Evolutionary conservation across 2,113 vertebrate species (phyloP).

Genomic region (Microcebus murinus): DNA sequence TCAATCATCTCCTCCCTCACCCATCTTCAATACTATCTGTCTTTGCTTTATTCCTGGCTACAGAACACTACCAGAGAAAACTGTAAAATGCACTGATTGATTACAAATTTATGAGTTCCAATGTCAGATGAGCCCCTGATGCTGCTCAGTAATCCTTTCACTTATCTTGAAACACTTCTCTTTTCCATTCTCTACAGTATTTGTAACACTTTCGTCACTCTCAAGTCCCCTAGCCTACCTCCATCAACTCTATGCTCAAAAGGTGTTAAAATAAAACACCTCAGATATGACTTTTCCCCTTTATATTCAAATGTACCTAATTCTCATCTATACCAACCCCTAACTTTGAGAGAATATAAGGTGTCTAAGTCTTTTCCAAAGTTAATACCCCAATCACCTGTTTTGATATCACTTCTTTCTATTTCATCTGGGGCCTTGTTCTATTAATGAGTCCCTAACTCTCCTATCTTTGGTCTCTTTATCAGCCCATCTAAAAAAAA

Average conservation of each 20-base stretch:
- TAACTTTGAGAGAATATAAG: neutral
- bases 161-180: neutral
- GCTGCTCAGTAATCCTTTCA: neutral
- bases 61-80: slow-evolving; percentile 32
- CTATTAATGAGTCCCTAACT: neutral
- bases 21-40: slow-evolving; percentile 1
- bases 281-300: slow-evolving; percentile 1
- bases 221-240: neutral
- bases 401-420: neutral
- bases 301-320: neutral
- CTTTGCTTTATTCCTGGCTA: slow-evolving; percentile 27
- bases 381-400: neutral
- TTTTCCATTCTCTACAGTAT: neutral
- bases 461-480: neutral
- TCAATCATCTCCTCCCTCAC: slow-evolving; percentile 35
- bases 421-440: neutral
- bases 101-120: slow-evolving; percentile 5
- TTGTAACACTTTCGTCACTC: neutral
- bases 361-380: neutral
- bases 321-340: neutral
- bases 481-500: neutral
- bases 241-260: slow-evolving; percentile 8
- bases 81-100: neutral
- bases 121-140: neutral
- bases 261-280: neutral